phyloP scores from a whole-genome alignment of 2,888 invertebrate genomes.

The Scaptodrosophila latifasciaeformis region DNA sequence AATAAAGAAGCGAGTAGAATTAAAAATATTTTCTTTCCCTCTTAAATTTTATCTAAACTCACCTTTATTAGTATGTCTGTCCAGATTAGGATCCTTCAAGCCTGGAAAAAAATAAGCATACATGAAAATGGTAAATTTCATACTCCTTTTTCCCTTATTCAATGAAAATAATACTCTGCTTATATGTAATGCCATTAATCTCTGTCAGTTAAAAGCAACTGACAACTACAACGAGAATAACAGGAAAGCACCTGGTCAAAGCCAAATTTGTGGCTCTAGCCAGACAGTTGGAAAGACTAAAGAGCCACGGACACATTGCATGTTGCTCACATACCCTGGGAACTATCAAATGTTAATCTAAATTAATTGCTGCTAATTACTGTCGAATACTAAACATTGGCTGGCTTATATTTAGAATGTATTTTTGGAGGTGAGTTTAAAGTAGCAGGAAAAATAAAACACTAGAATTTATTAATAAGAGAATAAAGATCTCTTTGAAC shows the following conservation, averaged over 20 bases:
- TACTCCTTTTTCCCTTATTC: background rate
- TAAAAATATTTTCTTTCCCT: background rate
- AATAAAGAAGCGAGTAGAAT: background rate
- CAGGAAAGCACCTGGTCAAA: no score
- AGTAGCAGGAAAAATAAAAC: background rate
- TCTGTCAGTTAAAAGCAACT: constrained; percentile 32
- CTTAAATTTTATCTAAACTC: constrained; percentile 8
- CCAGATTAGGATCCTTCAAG: constrained; percentile 70
- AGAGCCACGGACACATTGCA: background rate
- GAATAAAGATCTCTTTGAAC: no score
- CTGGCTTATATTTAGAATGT: no score
- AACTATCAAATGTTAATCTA: constrained; percentile 73
- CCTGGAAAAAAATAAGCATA: constrained; percentile 46
- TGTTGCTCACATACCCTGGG: constrained; percentile 20
- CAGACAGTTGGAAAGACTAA: constrained; percentile 9
- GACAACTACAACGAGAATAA: constrained; percentile 5
- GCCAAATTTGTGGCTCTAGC: constrained; percentile 22
- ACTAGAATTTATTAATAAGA: background rate
- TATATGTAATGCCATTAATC: constrained; percentile 36
- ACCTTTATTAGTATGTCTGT: constrained; percentile 67
- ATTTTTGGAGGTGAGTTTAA: background rate
- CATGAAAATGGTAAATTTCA: background rate
- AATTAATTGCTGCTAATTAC: constrained; percentile 74
- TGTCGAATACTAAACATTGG: constrained; percentile 40
- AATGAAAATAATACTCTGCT: background rate